Percentiles rank a stretch among this genome's conserved stretches.
Conservation (phyloP, 2,797 vertebrate species). For the Periophthalmus magnuspinnatus region DNA sequence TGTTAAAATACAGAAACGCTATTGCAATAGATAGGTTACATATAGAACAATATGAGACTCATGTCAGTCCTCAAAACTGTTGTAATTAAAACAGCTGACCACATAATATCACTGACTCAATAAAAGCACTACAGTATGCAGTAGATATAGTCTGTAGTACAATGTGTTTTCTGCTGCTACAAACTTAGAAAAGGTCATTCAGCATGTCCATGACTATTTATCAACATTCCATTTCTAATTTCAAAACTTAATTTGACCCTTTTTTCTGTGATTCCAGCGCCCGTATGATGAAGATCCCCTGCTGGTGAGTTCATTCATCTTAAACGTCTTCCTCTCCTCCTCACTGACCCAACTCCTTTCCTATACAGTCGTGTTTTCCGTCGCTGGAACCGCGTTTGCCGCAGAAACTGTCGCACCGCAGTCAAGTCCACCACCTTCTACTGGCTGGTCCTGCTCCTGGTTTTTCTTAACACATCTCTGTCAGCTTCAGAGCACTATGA, state of each 20-base stretch:
- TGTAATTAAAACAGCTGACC: too few species aligned
- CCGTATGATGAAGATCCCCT: constrained; percentile 66
- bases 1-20: too few species aligned
- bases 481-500: constrained; percentile 97
- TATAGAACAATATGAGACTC: too few species aligned
- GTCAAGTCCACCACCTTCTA: constrained; percentile 96
- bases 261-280: constrained; percentile 50
- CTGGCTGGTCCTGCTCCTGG: constrained; percentile 95
- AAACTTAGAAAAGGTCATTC: background rate
- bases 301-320: constrained; percentile 66
- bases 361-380: constrained; percentile 83
- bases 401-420: constrained; percentile 78
- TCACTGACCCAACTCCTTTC: background rate
- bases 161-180: background rate
- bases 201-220: background rate
- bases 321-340: background rate
- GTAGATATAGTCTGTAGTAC: background rate
- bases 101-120: background rate
- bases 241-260: background rate
- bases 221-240: background rate
- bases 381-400: constrained; percentile 90
- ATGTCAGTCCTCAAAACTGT: too few species aligned
- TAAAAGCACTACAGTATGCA: background rate
- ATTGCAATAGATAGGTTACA: too few species aligned
- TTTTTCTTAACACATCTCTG: constrained; percentile 96